phyloP scores from a whole-genome alignment of 2,888 invertebrate species.

The Caenorhabditis sinica region DNA sequence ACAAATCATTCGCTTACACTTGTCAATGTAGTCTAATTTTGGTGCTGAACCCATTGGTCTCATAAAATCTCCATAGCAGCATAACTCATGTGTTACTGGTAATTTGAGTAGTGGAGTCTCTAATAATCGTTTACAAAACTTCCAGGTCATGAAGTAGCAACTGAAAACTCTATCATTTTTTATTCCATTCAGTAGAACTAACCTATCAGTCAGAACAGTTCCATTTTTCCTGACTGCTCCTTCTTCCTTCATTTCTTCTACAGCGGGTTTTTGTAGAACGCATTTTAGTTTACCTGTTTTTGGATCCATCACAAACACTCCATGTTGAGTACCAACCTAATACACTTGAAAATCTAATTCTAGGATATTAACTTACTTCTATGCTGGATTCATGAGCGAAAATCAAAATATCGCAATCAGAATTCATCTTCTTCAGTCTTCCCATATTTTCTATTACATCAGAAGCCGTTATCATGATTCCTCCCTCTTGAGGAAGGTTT shows the following conservation, averaged over 20 bases:
- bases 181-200: neutral
- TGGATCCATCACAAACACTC: conserved; percentile 71
- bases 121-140: conserved; percentile 54
- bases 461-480: conserved; percentile 84
- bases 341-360: neutral
- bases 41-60: conserved; percentile 84
- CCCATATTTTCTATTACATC: conserved; percentile 84
- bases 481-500: conserved; percentile 81
- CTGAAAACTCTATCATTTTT: conserved; percentile 39
- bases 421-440: neutral
- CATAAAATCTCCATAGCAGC: conserved; percentile 85
- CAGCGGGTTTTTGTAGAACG: conserved; percentile 85
- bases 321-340: conserved; percentile 70
- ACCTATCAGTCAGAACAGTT: conserved; percentile 69
- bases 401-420: conserved; percentile 60
- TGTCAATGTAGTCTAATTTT: conserved; percentile 81
- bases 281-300: conserved; percentile 57
- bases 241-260: conserved; percentile 82
- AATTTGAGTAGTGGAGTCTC: conserved; percentile 71
- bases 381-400: conserved; percentile 67
- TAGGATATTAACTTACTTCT: conserved; percentile 32
- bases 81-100: conserved; percentile 84
- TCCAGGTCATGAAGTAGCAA: conserved; percentile 70
- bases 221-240: conserved; percentile 77
- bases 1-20: conserved; percentile 66